Conservation (phyloP, 1,140 invertebrate genomes). For the Drosophila nigrodunni region DNA sequence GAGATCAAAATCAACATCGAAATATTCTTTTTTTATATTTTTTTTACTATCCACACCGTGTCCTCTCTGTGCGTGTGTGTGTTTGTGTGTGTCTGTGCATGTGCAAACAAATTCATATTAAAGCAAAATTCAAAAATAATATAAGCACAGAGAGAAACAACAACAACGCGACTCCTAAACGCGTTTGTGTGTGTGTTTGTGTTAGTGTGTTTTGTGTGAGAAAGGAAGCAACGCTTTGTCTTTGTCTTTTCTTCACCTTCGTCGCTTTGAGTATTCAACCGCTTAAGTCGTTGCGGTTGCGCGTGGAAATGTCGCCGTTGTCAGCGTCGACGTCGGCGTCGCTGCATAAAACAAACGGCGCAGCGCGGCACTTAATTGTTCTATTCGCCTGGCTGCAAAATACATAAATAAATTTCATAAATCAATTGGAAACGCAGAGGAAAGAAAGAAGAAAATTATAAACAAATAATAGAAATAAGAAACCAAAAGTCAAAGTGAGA, state of each 20-base stretch:
- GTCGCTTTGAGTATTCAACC: constrained; percentile 17
- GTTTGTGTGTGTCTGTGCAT: constrained; percentile 9
- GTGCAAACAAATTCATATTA: constrained; percentile 34
- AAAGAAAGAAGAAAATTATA: constrained; percentile 15
- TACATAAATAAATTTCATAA: constrained; percentile 35
- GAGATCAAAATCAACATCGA: constrained; percentile 20
- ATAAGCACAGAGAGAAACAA: constrained; percentile 31
- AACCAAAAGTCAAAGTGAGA: constrained; percentile 31
- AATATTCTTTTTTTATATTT: constrained; percentile 39
- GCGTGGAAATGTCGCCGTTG: constrained; percentile 57
- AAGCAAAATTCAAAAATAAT: constrained; percentile 24
- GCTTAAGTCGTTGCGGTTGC: constrained; percentile 40
- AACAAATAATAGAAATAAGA: constrained; percentile 5
- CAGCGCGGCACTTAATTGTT: constrained; percentile 55
- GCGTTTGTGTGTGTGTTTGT: constrained; percentile 26
- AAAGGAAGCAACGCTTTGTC: constrained; percentile 41
- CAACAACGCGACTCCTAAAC: constrained; percentile 31
- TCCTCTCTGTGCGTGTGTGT: constrained; percentile 10
- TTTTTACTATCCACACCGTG: constrained; percentile 29
- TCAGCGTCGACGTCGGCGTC: constrained; percentile 51
- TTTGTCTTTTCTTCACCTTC: constrained; percentile 20
- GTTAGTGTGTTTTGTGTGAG: constrained; percentile 17
- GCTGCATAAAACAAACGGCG: constrained; percentile 63
- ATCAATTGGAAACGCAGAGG: constrained; percentile 6
- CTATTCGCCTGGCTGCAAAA: constrained; percentile 48